phyloP scores from a whole-genome alignment of 2,113 vertebrate species.

The Pseudorasbora parva region DNA sequence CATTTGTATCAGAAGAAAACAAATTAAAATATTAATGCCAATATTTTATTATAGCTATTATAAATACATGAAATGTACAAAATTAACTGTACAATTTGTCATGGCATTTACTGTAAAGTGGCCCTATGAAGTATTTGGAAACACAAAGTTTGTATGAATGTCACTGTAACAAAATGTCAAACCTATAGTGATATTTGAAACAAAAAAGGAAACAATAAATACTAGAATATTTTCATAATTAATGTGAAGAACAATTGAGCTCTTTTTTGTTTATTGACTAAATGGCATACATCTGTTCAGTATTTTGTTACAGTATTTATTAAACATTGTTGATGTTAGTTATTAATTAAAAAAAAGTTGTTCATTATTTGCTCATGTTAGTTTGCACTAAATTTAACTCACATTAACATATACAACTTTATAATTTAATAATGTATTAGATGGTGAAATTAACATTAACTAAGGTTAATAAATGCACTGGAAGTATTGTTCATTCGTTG shows the following conservation, averaged over 20 bases:
- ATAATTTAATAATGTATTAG: no score
- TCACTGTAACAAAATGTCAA: neutral
- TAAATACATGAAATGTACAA: neutral
- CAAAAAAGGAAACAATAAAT: neutral
- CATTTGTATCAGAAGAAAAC: neutral
- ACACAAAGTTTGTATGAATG: neutral
- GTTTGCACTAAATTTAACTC: no score
- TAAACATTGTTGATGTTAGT: no score
- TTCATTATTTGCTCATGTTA: no score
- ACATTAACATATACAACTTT: no score
- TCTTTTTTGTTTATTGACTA: no score
- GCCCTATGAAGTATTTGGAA: neutral
- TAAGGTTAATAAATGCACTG: no score
- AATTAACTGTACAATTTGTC: neutral
- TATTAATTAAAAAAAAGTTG: no score
- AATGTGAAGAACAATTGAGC: neutral
- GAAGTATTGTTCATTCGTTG: no score
- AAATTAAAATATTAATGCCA: neutral
- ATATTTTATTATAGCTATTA: neutral
- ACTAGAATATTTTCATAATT: neutral
- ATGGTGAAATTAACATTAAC: no score
- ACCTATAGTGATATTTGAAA: neutral
- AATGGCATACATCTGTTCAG: no score
- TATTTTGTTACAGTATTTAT: no score
- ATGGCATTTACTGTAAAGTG: neutral